Conservation (phyloP, 2,113 vertebrate genomes). For the Pachycephala philippinensis region DNA sequence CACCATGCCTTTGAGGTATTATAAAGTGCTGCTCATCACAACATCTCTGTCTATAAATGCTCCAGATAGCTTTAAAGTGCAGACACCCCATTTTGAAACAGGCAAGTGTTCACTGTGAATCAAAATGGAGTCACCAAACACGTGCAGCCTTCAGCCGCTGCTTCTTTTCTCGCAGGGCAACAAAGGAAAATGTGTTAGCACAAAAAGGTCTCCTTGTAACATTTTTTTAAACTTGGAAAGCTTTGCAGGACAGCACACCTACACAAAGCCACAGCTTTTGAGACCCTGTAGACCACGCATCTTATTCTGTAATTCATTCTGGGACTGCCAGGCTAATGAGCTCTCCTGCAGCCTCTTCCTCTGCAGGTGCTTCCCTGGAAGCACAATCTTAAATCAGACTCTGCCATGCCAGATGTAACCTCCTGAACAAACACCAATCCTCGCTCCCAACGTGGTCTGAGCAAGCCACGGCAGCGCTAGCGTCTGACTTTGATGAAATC, state of each 20-base stretch:
- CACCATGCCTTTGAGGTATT: slow-evolving; percentile 51
- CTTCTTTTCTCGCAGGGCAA: slow-evolving; percentile 48
- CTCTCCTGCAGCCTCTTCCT: slow-evolving; percentile 64
- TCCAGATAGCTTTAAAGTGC: slow-evolving; percentile 47
- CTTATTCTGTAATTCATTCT: slow-evolving; percentile 46
- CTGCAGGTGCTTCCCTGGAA: slow-evolving; percentile 50
- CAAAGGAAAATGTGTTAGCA: slow-evolving; percentile 45
- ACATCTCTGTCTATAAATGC: slow-evolving; percentile 25
- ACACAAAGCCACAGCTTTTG: slow-evolving; percentile 18
- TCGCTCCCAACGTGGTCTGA: neutral
- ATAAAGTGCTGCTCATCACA: slow-evolving; percentile 8
- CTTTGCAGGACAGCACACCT: slow-evolving; percentile 51
- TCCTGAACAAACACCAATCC: neutral
- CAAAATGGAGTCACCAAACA: slow-evolving; percentile 65
- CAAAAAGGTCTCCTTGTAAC: slow-evolving; percentile 25
- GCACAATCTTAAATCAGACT: slow-evolving; percentile 53
- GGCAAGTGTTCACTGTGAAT: slow-evolving; percentile 42
- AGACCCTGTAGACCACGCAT: slow-evolving; percentile 38
- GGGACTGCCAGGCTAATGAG: slow-evolving; percentile 67
- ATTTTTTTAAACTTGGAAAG: slow-evolving; percentile 18
- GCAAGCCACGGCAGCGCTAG: neutral
- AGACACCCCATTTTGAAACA: slow-evolving; percentile 44
- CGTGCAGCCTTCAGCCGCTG: neutral
- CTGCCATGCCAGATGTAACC: neutral
- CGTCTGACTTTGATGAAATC: neutral